These are phyloP conservation scores for Palythoa grandiflora DNA, from an alignment of 92 coral and sea anemone species.

Conservation along the genomic window DNA sequence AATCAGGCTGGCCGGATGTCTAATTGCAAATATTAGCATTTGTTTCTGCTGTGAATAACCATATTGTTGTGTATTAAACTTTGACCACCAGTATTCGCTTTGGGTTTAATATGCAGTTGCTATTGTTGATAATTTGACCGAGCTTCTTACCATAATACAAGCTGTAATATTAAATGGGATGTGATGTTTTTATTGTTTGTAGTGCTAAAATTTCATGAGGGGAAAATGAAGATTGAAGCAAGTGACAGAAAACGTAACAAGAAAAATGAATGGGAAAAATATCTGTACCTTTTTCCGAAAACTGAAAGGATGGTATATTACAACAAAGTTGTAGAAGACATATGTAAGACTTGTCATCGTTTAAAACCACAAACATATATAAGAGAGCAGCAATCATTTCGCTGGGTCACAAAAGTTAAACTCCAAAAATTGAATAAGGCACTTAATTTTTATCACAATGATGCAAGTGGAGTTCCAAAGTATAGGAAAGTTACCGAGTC, in stretches of 20 bases:
- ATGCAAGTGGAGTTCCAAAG: slow-evolving; percentile 64
- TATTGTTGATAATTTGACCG: slow-evolving; percentile 4
- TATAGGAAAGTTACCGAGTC: slow-evolving; percentile 41
- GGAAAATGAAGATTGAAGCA: background rate
- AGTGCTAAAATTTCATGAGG: background rate
- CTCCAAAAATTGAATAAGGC: slow-evolving; percentile 16
- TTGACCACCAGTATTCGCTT: background rate
- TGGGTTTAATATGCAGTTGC: background rate
- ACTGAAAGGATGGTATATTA: slow-evolving; percentile 61
- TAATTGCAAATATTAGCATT: slow-evolving; percentile 9
- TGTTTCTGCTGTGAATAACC: slow-evolving; percentile 2
- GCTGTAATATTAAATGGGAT: background rate
- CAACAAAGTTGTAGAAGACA: slow-evolving; percentile 55
- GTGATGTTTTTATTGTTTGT: background rate
- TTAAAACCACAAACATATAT: slow-evolving; percentile 31
- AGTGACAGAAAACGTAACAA: slow-evolving; percentile 13
- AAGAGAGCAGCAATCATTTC: slow-evolving; percentile 57
- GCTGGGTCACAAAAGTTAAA: slow-evolving; percentile 43
- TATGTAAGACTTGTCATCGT: slow-evolving; percentile 40
- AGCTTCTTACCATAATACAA: slow-evolving; percentile 6
- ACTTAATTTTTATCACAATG: slow-evolving; percentile 46
- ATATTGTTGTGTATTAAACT: background rate
- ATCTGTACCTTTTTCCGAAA: slow-evolving; percentile 59
- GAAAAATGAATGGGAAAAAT: slow-evolving; percentile 57
- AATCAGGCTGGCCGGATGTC: slow-evolving; percentile 2